phyloP scores from a whole-genome alignment of 2,888 invertebrate species.

The Stramonita haemastoma region DNA sequence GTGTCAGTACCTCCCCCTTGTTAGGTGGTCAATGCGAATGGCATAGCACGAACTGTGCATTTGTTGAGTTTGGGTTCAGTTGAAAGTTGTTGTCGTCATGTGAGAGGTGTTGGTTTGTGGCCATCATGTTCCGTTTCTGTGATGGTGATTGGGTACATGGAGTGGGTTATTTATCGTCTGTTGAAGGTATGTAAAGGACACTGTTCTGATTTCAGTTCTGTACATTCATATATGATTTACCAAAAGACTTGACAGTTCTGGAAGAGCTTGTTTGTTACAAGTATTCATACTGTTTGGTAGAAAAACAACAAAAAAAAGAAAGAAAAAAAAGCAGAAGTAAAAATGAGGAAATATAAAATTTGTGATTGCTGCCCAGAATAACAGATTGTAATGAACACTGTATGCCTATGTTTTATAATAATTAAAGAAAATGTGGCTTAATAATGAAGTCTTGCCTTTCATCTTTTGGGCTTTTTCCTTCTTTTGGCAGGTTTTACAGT shows the following conservation, averaged over 20 bases:
- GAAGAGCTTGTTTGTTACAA: background rate
- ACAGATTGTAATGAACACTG: background rate
- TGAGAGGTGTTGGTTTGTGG: background rate
- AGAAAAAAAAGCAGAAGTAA: background rate
- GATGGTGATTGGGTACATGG: slow-evolving; percentile 17
- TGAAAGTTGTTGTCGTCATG: background rate
- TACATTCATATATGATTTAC: background rate
- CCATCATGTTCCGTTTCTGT: slow-evolving; percentile 17
- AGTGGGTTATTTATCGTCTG: slow-evolving; percentile 6
- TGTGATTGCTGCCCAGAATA: background rate
- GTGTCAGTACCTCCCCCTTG: background rate
- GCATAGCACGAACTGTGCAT: background rate
- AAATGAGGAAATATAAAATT: background rate
- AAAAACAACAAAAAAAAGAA: background rate
- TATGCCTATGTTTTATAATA: background rate
- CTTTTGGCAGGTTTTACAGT: too few species aligned
- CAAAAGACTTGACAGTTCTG: background rate
- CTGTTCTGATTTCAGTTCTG: background rate
- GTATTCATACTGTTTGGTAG: background rate
- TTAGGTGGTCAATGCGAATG: background rate
- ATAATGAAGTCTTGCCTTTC: background rate
- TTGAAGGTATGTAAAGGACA: background rate
- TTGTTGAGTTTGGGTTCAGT: background rate
- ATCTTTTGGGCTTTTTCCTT: background rate
- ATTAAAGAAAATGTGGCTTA: slow-evolving; percentile 15